phyloP scores from a whole-genome alignment of 2,113 vertebrate genomes.

The Falcunculus frontatus region DNA sequence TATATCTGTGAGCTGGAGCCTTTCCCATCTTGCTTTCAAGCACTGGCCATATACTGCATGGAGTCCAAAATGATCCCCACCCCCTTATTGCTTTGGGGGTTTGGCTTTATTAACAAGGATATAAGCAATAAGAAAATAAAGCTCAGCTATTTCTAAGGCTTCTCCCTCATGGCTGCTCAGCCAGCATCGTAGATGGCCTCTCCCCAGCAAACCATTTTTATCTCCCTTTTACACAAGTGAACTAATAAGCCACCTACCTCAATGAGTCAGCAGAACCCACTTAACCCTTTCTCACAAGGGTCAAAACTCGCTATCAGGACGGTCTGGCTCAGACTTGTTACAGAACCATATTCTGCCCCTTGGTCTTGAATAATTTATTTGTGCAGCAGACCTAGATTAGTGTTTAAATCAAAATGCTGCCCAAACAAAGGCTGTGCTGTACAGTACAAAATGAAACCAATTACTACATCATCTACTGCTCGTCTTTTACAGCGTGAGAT shows the following conservation, averaged over 20 bases:
- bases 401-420: conserved; percentile 64
- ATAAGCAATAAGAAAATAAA: conserved; percentile 67
- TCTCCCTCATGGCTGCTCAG: conserved; percentile 56
- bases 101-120: conserved; percentile 66
- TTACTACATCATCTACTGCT: conserved; percentile 22
- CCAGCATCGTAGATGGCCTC: conserved; percentile 46
- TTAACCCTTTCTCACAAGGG: conserved; percentile 64
- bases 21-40: conserved; percentile 52
- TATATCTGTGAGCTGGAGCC: conserved; percentile 60
- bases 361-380: conserved; percentile 58
- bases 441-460: conserved; percentile 58
- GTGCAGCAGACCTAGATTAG: conserved; percentile 38
- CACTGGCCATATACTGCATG: neutral
- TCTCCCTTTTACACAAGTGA: conserved; percentile 56
- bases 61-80: conserved; percentile 52
- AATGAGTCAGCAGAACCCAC: conserved; percentile 67
- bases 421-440: conserved; percentile 57
- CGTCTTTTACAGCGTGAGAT: conserved; percentile 39
- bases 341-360: conserved; percentile 36
- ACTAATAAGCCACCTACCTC: conserved; percentile 63
- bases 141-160: conserved; percentile 53
- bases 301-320: conserved; percentile 36
- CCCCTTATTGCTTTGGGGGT: conserved; percentile 62
- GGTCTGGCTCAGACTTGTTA: conserved; percentile 41
- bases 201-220: conserved; percentile 57